phyloP scores from a whole-genome alignment of 2,113 vertebrate genomes.

The Seriola aureovittata region DNA sequence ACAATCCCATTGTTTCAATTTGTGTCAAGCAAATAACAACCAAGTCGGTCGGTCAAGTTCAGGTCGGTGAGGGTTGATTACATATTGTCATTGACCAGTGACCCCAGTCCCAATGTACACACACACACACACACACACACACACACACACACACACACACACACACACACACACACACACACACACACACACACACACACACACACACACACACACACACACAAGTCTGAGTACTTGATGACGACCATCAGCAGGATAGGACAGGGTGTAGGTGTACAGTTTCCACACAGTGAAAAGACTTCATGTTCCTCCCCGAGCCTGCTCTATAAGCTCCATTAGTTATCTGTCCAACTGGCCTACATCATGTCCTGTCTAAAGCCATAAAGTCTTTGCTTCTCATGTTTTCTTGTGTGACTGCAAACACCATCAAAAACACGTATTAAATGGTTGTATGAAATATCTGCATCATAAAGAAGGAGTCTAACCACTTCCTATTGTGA shows the following conservation, averaged over 20 bases:
- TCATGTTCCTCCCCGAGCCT: constrained; percentile 27
- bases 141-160: no score
- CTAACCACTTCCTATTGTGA: neutral
- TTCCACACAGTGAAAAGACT: constrained; percentile 4
- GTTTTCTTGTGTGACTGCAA: neutral
- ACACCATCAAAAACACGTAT: constrained; percentile 6
- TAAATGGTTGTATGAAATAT: constrained; percentile 5
- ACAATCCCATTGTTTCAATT: no score
- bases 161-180: no score
- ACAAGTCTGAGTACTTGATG: neutral
- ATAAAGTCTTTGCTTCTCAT: neutral
- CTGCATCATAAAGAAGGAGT: neutral
- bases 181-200: no score
- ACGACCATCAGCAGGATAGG: neutral
- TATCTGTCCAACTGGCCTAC: neutral
- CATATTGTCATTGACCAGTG: no score
- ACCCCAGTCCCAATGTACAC: no score
- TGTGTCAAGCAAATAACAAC: no score
- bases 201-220: no score
- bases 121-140: no score
- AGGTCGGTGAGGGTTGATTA: no score
- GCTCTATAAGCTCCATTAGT: constrained; percentile 20
- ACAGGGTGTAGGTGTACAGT: constrained; percentile 6
- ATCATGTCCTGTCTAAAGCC: constrained; percentile 13
- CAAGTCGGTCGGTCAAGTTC: no score